A percentile compares a stretch with the other conserved stretches of the same genome.
phyloP scores from a whole-genome alignment of 2,888 invertebrate species.

The Andrena hattorfiana region DNA sequence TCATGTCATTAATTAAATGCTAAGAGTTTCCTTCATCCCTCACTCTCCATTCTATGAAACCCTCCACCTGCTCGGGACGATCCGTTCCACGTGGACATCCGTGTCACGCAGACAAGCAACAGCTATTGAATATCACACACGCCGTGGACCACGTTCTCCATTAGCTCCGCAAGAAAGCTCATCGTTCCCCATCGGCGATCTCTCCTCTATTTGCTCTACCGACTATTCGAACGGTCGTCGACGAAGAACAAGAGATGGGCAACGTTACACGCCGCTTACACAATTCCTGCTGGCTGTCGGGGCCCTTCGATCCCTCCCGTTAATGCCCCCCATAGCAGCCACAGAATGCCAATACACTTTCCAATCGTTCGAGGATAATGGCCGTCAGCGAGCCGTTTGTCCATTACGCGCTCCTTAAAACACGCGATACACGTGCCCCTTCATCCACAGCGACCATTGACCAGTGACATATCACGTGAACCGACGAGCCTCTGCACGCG shows the following conservation, averaged over 20 bases:
- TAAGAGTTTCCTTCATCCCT: background rate
- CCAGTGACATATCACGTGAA: conserved; percentile 46
- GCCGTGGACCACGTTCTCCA: conserved; percentile 32
- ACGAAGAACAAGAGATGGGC: conserved; percentile 35
- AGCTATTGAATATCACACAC: conserved; percentile 28
- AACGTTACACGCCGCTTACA: conserved; percentile 49
- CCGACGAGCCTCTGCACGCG: background rate
- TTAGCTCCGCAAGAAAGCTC: conserved; percentile 41
- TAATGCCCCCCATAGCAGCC: conserved; percentile 23
- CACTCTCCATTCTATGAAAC: background rate
- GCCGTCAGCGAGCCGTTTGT: conserved; percentile 26
- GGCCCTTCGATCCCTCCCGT: conserved; percentile 50
- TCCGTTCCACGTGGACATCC: background rate
- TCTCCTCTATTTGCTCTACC: conserved; percentile 41
- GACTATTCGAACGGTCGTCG: conserved; percentile 37
- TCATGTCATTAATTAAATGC: background rate
- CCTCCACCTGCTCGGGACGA: background rate
- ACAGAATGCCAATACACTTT: conserved; percentile 42
- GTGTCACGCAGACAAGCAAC: conserved; percentile 1
- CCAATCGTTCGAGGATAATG: conserved; percentile 38
- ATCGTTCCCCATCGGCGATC: conserved; percentile 31
- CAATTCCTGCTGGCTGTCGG: conserved; percentile 35
- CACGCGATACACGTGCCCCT: conserved; percentile 35
- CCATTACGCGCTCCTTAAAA: conserved; percentile 39
- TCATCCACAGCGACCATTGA: conserved; percentile 11